Percentiles rank a stretch among this genome's conserved stretches.
phyloP scores from a whole-genome alignment of 2,888 invertebrate genomes.

The Drosophila yooni region DNA sequence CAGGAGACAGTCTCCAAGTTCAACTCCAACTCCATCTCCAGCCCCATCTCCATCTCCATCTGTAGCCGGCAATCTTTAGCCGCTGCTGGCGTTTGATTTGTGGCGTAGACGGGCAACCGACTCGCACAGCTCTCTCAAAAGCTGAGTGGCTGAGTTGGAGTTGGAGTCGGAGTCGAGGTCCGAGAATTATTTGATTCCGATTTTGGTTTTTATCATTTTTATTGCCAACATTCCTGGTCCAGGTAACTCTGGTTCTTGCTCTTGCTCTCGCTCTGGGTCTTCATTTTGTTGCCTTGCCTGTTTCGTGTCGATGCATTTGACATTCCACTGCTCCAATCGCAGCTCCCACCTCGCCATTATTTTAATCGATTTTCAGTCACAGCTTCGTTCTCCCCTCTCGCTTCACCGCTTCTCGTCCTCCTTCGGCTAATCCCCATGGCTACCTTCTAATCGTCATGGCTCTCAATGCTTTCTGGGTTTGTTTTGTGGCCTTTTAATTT shows the following conservation, averaged over 20 bases:
- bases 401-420: neutral
- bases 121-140: conserved; percentile 1
- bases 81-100: conserved; percentile 72
- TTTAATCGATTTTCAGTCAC: conserved; percentile 77
- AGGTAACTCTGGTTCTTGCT: conserved; percentile 8
- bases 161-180: conserved; percentile 11
- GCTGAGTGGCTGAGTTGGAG: conserved; percentile 15
- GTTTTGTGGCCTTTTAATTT: conserved; percentile 62
- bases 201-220: conserved; percentile 70
- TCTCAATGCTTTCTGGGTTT: conserved; percentile 55
- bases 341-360: conserved; percentile 53
- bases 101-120: conserved; percentile 69
- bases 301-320: conserved; percentile 64
- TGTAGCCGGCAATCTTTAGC: conserved; percentile 44
- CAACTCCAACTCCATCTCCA: neutral
- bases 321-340: conserved; percentile 68
- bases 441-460: conserved; percentile 9
- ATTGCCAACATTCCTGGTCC: conserved; percentile 53
- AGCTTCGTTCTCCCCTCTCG: neutral
- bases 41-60: conserved; percentile 35
- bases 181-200: conserved; percentile 62
- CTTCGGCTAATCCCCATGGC: conserved; percentile 21
- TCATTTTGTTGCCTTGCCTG: conserved; percentile 25
- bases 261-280: conserved; percentile 1
- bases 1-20: conserved; percentile 39